Percentiles rank a stretch among this genome's conserved stretches.
phyloP scores from a whole-genome alignment of 2,888 invertebrate species.

The Copidosoma aretas region DNA sequence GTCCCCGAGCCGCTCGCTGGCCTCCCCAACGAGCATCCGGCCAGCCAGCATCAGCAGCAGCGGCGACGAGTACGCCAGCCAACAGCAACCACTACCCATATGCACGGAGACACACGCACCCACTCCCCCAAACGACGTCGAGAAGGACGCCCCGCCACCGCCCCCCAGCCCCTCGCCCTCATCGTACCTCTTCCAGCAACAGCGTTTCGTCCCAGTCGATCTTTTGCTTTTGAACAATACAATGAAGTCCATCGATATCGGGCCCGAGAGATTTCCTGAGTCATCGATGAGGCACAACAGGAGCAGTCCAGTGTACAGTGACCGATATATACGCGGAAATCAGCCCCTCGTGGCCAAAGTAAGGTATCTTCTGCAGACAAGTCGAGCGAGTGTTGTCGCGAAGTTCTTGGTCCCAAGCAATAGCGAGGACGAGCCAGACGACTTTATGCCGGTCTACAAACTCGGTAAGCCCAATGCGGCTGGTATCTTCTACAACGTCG shows the following conservation, averaged over 20 bases:
- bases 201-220: too few species aligned
- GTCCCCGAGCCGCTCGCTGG: slow-evolving; percentile 13
- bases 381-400: background rate
- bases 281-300: background rate
- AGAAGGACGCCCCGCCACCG: background rate
- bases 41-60: slow-evolving; percentile 22
- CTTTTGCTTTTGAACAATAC: too few species aligned
- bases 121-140: background rate
- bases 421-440: slow-evolving; percentile 26
- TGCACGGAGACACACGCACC: slow-evolving; percentile 60
- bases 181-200: background rate
- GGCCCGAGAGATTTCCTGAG: background rate
- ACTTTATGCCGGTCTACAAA: slow-evolving; percentile 54
- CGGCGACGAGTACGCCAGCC: background rate
- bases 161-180: background rate
- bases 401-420: background rate
- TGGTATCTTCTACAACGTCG: slow-evolving; percentile 50
- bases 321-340: slow-evolving; percentile 52
- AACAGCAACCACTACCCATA: background rate
- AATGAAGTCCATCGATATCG: too few species aligned
- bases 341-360: slow-evolving; percentile 49
- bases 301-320: slow-evolving; percentile 55
- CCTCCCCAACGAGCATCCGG: too few species aligned
- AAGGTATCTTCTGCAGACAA: slow-evolving; percentile 40
- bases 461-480: slow-evolving; percentile 47